A percentile compares a stretch with the other conserved stretches of the same genome.
Conservation (phyloP, 2,797 vertebrate species). For the Microctenopoma lineatum region DNA sequence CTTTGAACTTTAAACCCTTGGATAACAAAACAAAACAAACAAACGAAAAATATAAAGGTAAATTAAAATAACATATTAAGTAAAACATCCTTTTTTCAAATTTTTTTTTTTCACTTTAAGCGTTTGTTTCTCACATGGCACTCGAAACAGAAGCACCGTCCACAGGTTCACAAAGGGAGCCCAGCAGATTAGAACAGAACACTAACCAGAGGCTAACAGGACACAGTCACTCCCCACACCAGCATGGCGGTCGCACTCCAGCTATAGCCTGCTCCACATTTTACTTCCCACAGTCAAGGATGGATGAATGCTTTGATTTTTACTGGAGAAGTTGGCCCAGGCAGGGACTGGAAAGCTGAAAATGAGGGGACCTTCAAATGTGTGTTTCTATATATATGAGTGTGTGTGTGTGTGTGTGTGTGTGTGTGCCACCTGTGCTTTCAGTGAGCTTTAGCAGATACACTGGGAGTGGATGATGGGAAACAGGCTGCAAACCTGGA, state of each 20-base stretch:
- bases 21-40: conserved; percentile 71
- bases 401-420: conserved; percentile 40
- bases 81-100: conserved; percentile 74
- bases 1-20: conserved; percentile 85
- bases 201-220: conserved; percentile 80
- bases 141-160: conserved; percentile 82
- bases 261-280: conserved; percentile 51
- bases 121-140: conserved; percentile 83
- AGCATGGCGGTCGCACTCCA: conserved; percentile 72
- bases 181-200: conserved; percentile 83
- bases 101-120: conserved; percentile 54
- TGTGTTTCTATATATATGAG: conserved; percentile 21
- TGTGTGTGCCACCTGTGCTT: conserved; percentile 62
- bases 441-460: conserved; percentile 53
- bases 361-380: conserved; percentile 44
- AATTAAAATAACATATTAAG: conserved; percentile 78
- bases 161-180: conserved; percentile 85
- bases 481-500: conserved; percentile 60
- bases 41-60: conserved; percentile 74
- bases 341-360: conserved; percentile 52
- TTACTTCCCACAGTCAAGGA: conserved; percentile 55
- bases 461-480: conserved; percentile 54
- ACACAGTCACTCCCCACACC: conserved; percentile 83
- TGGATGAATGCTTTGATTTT: conserved; percentile 70
- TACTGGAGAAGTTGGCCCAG: conserved; percentile 64